Conservation (phyloP, 2,888 invertebrate genomes). For the Thereva nobilitata region DNA sequence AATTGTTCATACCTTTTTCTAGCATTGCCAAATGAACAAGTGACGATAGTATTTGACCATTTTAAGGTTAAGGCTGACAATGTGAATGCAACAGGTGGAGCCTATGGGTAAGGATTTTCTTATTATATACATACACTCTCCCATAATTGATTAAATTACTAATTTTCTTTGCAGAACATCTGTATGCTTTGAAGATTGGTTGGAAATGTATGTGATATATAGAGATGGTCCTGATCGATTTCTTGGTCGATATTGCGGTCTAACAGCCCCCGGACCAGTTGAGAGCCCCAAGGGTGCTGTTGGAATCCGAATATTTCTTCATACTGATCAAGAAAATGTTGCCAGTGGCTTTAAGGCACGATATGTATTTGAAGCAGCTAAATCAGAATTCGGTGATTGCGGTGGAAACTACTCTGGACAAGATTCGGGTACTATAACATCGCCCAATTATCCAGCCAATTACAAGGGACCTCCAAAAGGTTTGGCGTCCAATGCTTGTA, state of each 20-base stretch:
- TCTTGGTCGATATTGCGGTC: constrained; percentile 89
- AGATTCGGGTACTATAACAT: constrained; percentile 81
- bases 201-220: constrained; percentile 90
- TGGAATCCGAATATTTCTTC: constrained; percentile 85
- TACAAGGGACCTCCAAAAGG: constrained; percentile 83
- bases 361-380: constrained; percentile 89
- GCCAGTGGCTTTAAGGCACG: constrained; percentile 95
- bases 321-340: constrained; percentile 84
- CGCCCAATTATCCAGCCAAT: constrained; percentile 88
- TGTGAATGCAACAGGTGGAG: constrained; percentile 74
- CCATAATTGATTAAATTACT: not conserved
- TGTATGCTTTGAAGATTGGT: constrained; percentile 89
- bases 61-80: constrained; percentile 86
- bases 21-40: constrained; percentile 85
- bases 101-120: constrained; percentile 67
- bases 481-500: constrained; percentile 86
- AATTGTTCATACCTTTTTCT: constrained; percentile 92
- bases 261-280: constrained; percentile 91
- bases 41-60: constrained; percentile 87
- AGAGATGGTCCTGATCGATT: constrained; percentile 80
- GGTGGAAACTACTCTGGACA: constrained; percentile 86
- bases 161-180: constrained; percentile 62
- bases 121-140: not conserved
- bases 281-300: constrained; percentile 88
- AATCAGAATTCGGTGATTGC: constrained; percentile 90